phyloP scores from a whole-genome alignment of 2,888 invertebrate species.

The Mylabris sibirica region DNA sequence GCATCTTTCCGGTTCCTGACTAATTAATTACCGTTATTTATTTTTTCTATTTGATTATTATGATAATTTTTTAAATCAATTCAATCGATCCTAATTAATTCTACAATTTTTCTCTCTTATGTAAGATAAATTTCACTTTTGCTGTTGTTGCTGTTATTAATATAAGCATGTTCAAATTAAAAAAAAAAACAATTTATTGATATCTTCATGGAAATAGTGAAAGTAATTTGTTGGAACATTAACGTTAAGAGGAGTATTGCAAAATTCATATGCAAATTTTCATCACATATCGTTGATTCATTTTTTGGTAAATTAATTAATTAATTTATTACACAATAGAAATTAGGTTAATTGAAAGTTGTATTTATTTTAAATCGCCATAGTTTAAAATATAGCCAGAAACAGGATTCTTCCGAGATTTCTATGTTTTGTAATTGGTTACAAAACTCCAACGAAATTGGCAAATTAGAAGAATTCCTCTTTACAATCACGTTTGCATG shows the following conservation, averaged over 20 bases:
- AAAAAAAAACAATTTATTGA: not conserved
- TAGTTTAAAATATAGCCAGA: not conserved
- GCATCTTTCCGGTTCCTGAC: conserved; percentile 2
- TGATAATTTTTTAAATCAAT: not conserved
- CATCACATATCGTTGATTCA: not conserved
- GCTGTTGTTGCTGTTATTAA: conserved; percentile 9
- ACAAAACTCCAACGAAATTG: not conserved
- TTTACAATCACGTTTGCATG: not conserved
- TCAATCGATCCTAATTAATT: conserved; percentile 24
- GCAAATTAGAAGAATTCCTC: not conserved
- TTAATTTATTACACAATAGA: not conserved
- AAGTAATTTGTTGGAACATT: not conserved
- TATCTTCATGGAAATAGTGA: not conserved
- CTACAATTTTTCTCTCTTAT: conserved; percentile 15
- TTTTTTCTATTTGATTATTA: not conserved
- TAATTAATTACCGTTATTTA: not conserved
- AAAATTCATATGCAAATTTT: not conserved
- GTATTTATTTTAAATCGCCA: not conserved
- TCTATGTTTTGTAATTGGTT: not conserved
- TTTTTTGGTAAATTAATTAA: too few species aligned
- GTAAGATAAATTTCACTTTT: conserved; percentile 31
- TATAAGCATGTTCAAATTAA: not conserved
- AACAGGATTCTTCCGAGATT: not conserved
- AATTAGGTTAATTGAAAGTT: not conserved
- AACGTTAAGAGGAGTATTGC: not conserved